A percentile compares a stretch with the other conserved stretches of the same genome.
These are phyloP conservation scores for Conus betulinus DNA, from an alignment of 1,140 invertebrate species.

Conservation along the genomic window DNA sequence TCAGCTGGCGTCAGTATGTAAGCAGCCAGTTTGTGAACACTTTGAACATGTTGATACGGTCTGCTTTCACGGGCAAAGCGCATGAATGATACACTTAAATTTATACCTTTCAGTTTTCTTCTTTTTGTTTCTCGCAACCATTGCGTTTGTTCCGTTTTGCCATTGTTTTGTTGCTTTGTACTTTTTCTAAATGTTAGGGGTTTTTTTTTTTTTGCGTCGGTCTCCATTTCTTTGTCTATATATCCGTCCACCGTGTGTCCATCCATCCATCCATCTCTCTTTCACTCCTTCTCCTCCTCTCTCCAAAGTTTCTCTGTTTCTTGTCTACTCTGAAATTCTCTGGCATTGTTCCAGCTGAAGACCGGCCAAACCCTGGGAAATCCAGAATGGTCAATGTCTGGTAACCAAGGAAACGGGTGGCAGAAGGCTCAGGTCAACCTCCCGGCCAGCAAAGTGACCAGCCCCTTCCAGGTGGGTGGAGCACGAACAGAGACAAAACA, in stretches of 20 bases:
- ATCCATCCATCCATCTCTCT: neutral
- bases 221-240: neutral
- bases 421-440: conserved; percentile 51
- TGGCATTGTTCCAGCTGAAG: conserved; percentile 41
- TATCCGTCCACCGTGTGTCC: neutral
- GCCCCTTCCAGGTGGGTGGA: conserved; percentile 44
- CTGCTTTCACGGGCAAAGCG: too few relatives aligned
- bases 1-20: too few relatives aligned
- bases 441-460: conserved; percentile 35
- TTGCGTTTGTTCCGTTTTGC: neutral
- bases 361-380: conserved; percentile 44
- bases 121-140: neutral
- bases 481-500: too few relatives aligned
- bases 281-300: neutral
- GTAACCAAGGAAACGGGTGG: conserved; percentile 62
- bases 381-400: conserved; percentile 54
- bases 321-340: neutral
- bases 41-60: too few relatives aligned
- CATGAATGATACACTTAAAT: too few relatives aligned
- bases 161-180: too few relatives aligned
- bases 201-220: too few relatives aligned
- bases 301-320: neutral
- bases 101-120: neutral
- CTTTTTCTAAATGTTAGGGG: too few relatives aligned
- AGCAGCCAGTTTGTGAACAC: too few relatives aligned